Conservation (phyloP, 2,888 invertebrate genomes). For the Ditula angustiorana region DNA sequence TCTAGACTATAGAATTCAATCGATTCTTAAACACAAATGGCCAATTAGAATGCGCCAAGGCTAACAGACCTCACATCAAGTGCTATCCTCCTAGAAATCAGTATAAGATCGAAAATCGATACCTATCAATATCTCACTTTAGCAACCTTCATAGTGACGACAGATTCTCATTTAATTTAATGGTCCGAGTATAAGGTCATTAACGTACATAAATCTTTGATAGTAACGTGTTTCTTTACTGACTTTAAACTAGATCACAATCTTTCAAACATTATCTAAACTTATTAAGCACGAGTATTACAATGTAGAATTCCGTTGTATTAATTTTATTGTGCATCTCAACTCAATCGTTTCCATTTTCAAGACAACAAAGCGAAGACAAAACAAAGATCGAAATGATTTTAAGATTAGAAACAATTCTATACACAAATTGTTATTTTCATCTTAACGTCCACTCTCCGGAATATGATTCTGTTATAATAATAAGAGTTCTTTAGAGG, state of each 20-base stretch:
- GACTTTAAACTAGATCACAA: constrained; percentile 24
- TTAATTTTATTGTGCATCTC: too few species aligned
- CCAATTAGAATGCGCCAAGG: constrained; percentile 25
- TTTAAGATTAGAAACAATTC: too few species aligned
- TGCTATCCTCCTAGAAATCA: constrained; percentile 9
- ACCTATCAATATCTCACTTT: constrained; percentile 26
- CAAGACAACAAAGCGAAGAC: too few species aligned
- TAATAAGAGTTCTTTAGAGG: too few species aligned
- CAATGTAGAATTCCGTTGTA: not conserved
- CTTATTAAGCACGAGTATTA: not conserved
- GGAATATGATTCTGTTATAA: too few species aligned
- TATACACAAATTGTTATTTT: too few species aligned
- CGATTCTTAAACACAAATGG: constrained; percentile 2
- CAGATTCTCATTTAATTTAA: constrained; percentile 30
- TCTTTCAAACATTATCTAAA: constrained; percentile 1
- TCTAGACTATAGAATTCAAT: not conserved
- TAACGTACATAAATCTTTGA: constrained; percentile 21
- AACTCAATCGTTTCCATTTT: too few species aligned
- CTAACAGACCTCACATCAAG: constrained; percentile 1
- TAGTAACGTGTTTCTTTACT: constrained; percentile 17
- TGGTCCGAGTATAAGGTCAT: constrained; percentile 28
- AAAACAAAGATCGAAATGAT: too few species aligned
- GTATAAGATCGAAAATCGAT: constrained; percentile 23
- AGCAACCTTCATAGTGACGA: constrained; percentile 25
- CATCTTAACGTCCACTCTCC: too few species aligned